Base-by-base conservation (phyloP, 2,113 vertebrate species). In the Microtus montanus region DNA sequence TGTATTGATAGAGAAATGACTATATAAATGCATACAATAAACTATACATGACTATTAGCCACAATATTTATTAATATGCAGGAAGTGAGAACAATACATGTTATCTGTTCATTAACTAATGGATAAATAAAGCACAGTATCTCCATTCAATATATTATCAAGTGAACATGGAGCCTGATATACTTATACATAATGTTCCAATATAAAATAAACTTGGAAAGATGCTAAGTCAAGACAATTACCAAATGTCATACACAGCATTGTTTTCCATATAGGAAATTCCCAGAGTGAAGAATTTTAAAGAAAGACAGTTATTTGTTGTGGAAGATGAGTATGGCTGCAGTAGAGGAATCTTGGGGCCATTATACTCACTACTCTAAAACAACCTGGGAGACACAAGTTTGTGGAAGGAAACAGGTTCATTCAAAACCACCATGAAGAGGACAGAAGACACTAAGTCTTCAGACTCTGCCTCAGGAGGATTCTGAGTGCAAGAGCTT, bases 321-420 rank as follows among this genome's bases (percentile, higher is more conserved):
- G n/a, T 26, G 11, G 17, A 14, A 1, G 6, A 41, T 17, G 7
- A 19, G 5, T 1, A 26, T 35, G 38, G 22, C 2, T 26, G 35
- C 12, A 2, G 17, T 33, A 75, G 1, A 11, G 12, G 2, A 88
- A 58, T 12, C n/a, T 41, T 1, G 11, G 17, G 10, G 3, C 35
- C 17, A 30, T 41, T 61, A 6, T 75, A 24, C 13, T 54, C 22
- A 19, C 13, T 54, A 26, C 49, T 54, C 24, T 30, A 24, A 6
- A 73, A 73, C 70, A 73, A 73, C 70, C n/a, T 61, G 49, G 47
- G 10, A 74, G 52, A 20, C 33, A 73, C 22, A 73, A 28, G 2
- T 30, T 41, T 30, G 14, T 33, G 28, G 15, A 89, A 61, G 15
- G 19, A 47, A 63, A 54, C 15, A 61, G 38, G 30, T 63, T 77